Evolutionary conservation across 2,797 vertebrate genomes (phyloP).

Genomic region (Melopsittacus undulatus): DNA sequence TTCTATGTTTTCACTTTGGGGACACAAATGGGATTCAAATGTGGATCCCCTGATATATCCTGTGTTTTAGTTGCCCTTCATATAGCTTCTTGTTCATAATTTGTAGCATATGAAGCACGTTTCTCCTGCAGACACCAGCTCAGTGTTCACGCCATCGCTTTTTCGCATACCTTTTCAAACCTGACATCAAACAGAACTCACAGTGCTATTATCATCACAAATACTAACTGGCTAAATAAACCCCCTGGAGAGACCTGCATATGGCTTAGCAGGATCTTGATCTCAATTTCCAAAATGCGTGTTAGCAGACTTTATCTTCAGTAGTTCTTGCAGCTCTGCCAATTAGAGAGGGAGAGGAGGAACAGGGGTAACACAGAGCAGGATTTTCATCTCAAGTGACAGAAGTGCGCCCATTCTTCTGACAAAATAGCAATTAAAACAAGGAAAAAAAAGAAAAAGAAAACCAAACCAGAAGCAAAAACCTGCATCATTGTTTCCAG

Average conservation of each 20-base stretch:
- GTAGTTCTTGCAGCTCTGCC: background rate
- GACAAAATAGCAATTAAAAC: background rate
- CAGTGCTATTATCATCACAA: background rate
- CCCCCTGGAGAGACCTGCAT: background rate
- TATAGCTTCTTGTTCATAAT: rapidly evolving
- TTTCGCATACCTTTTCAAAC: background rate
- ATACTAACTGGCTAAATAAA: background rate
- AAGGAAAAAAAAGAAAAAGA: background rate
- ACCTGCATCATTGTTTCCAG: background rate
- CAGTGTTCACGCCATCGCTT: rapidly evolving
- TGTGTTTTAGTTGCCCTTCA: background rate
- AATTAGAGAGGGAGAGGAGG: background rate
- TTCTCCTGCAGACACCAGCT: background rate
- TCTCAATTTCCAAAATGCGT: background rate
- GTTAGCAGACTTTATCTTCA: background rate
- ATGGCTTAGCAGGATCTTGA: background rate
- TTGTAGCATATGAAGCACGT: rapidly evolving
- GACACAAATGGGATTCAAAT: background rate
- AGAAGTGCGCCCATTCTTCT: background rate
- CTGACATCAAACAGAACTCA: background rate
- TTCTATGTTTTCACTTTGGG: no score
- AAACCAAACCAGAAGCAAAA: background rate
- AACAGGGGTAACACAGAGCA: background rate
- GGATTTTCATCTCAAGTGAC: background rate
- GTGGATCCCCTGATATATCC: rapidly evolving